A percentile compares a stretch with the other conserved stretches of the same genome.
phyloP scores from a whole-genome alignment of 2,797 vertebrate genomes.

The Acrocephalus scirpaceus region DNA sequence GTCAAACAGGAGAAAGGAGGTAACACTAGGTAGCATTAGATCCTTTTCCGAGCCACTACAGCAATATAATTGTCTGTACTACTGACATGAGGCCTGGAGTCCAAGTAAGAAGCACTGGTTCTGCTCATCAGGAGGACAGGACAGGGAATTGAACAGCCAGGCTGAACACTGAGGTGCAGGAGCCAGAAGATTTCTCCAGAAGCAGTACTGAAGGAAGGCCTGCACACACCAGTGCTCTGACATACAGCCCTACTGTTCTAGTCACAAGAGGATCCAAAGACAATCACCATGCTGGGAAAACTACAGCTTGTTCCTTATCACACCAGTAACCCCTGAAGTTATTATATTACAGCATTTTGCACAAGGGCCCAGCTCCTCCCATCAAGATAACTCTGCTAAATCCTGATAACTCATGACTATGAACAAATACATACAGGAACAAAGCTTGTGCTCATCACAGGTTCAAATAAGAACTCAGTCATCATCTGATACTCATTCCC shows the following conservation, averaged over 20 bases:
- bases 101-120: background rate
- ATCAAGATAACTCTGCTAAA: background rate
- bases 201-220: background rate
- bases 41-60: background rate
- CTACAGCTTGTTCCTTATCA: background rate
- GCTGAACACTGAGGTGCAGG: background rate
- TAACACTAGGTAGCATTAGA: background rate
- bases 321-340: background rate
- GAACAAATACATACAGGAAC: background rate
- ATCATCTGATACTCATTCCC: background rate
- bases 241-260: background rate
- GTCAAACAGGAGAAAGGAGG: background rate
- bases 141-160: background rate
- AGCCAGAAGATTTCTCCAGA: background rate
- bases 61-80: background rate
- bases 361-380: background rate
- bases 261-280: background rate
- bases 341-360: background rate
- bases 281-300: background rate
- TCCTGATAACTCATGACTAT: background rate
- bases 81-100: background rate
- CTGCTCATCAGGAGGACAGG: background rate
- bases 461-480: background rate
- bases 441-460: background rate
- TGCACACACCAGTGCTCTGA: rapidly evolving